phyloP scores from a whole-genome alignment of 2,113 vertebrate genomes.

The Mungos mungo region DNA sequence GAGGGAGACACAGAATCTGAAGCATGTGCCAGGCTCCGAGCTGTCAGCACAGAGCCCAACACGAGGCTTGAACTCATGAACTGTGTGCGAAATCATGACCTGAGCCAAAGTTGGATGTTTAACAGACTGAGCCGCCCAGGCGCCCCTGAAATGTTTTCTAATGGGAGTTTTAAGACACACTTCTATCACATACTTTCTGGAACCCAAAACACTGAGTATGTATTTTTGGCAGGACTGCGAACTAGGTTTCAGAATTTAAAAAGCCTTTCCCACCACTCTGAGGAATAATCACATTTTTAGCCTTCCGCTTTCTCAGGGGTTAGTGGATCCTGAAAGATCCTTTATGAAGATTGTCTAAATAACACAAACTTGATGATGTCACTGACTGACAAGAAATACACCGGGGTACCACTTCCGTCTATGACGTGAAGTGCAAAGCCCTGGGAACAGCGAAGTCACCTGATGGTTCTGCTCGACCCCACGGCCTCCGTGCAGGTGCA shows the following conservation, averaged over 20 bases:
- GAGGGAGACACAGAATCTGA: not conserved
- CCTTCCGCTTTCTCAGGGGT: not conserved
- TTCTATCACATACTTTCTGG: not conserved
- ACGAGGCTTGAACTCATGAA: not conserved
- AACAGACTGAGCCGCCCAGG: not conserved
- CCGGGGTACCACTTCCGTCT: not conserved
- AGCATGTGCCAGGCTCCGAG: no score
- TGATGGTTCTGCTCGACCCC: conserved; percentile 98
- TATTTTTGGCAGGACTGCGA: not conserved
- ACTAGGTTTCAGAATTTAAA: not conserved
- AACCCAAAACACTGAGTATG: not conserved
- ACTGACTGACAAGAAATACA: not conserved
- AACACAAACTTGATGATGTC: not conserved
- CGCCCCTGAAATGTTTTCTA: not conserved
- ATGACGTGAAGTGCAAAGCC: not conserved
- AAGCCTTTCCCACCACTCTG: not conserved
- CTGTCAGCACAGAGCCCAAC: not conserved
- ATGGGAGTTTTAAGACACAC: not conserved
- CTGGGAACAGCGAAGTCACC: conserved; percentile 83
- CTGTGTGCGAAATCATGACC: not conserved
- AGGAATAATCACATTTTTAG: not conserved
- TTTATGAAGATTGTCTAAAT: not conserved
- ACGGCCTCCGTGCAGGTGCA: conserved; percentile 97
- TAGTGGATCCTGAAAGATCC: not conserved
- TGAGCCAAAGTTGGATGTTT: not conserved